Percentiles rank a stretch among this genome's conserved stretches.
These are phyloP conservation scores for Periparus ater DNA, from an alignment of 2,797 vertebrate genomes.

Conservation along the genomic window DNA sequence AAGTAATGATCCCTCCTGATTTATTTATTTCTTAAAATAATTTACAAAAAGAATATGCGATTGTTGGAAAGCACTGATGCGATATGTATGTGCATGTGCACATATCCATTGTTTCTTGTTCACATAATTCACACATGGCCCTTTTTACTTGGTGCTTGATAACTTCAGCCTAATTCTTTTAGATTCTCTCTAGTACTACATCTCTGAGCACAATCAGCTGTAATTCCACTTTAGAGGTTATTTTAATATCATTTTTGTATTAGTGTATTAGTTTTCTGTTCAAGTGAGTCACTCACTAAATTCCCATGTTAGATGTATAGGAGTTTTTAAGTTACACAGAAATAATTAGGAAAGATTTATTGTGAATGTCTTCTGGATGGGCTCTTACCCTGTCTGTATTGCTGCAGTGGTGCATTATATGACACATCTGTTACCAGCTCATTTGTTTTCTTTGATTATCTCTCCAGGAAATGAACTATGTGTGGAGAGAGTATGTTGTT, in stretches of 20 bases:
- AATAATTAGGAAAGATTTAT: slow-evolving; percentile 35
- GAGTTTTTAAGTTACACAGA: background rate
- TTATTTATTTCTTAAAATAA: slow-evolving; percentile 61
- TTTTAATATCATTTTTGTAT: background rate
- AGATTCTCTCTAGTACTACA: background rate
- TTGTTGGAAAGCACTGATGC: slow-evolving; percentile 63
- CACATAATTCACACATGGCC: slow-evolving; percentile 41
- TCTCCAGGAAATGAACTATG: slow-evolving; percentile 33
- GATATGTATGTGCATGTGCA: slow-evolving; percentile 5
- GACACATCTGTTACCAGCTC: slow-evolving; percentile 34
- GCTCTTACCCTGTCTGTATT: background rate
- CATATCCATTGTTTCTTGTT: slow-evolving; percentile 27
- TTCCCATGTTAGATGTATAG: background rate
- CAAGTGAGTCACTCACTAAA: background rate
- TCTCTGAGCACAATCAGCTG: background rate
- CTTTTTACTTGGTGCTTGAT: slow-evolving; percentile 21
- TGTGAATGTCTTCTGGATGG: background rate
- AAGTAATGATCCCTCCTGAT: slow-evolving; percentile 53
- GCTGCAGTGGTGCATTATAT: background rate
- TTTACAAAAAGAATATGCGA: slow-evolving; percentile 42
- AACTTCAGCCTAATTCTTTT: slow-evolving; percentile 4
- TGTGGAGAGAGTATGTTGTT: slow-evolving; percentile 35
- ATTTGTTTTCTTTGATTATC: slow-evolving; percentile 48
- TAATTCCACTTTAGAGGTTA: background rate
- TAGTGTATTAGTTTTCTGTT: background rate